Percentiles rank a stretch among this genome's conserved stretches.
phyloP scores from a whole-genome alignment of 2,888 invertebrate species.

The Synergus laeviventris region DNA sequence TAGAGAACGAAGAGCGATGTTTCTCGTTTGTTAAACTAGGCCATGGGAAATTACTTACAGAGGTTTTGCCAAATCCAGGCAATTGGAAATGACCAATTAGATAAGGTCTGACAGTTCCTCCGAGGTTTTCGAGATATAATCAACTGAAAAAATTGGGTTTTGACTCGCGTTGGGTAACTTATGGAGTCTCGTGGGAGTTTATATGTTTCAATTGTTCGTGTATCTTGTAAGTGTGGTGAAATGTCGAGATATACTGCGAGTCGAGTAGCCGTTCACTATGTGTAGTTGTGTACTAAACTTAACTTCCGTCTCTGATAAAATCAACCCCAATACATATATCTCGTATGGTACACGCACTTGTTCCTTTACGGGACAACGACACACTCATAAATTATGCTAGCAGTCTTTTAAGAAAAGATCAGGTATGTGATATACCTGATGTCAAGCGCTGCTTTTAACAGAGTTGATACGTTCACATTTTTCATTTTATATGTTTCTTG shows the following conservation, averaged over 20 bases:
- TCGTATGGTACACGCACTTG: slow-evolving; percentile 27
- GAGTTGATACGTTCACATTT: too few relatives aligned
- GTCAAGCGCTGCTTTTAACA: slow-evolving; percentile 1
- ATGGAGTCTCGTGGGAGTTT: neutral
- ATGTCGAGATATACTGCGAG: neutral
- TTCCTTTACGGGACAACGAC: slow-evolving; percentile 34
- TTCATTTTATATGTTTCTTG: neutral
- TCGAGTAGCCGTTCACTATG: slow-evolving; percentile 17
- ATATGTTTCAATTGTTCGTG: neutral
- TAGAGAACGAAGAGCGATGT: neutral
- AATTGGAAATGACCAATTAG: too few relatives aligned
- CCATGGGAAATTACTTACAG: neutral
- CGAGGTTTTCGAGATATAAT: too few relatives aligned
- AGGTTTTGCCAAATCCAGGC: too few relatives aligned
- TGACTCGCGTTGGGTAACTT: neutral
- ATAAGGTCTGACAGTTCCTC: too few relatives aligned
- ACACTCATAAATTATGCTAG: slow-evolving; percentile 26
- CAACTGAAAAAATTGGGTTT: neutral
- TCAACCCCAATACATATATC: slow-evolving; percentile 31
- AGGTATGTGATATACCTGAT: neutral
- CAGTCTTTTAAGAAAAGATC: slow-evolving; percentile 13
- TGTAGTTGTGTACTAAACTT: slow-evolving; percentile 31
- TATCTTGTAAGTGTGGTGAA: slow-evolving; percentile 22
- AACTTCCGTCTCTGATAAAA: slow-evolving; percentile 35
- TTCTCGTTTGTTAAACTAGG: neutral